phyloP scores from a whole-genome alignment of 2,113 vertebrate species.

The Microtus ochrogaster region DNA sequence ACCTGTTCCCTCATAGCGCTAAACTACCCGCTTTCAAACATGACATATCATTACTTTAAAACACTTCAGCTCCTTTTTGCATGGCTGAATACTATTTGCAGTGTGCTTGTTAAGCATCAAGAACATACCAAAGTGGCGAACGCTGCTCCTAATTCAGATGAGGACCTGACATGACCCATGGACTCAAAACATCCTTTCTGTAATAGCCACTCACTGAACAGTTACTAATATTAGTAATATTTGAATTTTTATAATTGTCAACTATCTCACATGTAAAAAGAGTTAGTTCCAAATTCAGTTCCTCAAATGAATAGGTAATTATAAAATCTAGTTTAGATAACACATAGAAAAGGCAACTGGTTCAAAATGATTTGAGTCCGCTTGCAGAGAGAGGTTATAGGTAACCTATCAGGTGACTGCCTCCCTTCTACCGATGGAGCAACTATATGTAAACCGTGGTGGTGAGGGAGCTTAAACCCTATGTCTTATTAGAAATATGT shows the following conservation, averaged over 20 bases:
- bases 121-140: not conserved
- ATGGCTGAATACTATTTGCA: not conserved
- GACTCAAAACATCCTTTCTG: conserved; percentile 35
- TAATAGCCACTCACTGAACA: not conserved
- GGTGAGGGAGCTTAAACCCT: not conserved
- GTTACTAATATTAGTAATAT: not conserved
- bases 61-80: not conserved
- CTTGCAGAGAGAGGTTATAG: not conserved
- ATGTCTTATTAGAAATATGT: not conserved
- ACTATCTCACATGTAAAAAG: not conserved
- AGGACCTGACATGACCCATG: not conserved
- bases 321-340: not conserved
- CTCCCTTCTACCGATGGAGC: not conserved
- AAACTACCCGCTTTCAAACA: not conserved
- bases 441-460: not conserved
- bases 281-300: not conserved
- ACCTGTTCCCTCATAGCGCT: not conserved
- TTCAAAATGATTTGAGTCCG: not conserved
- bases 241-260: not conserved
- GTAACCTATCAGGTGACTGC: not conserved
- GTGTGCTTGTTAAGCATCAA: not conserved
- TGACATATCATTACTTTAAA: not conserved
- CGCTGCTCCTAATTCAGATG: not conserved
- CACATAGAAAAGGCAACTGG: not conserved
- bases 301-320: not conserved